Evolutionary conservation across 37 sponge, comb jelly and placozoan genomes (phyloP), one percentile per base, ranked within the genome.

Genomic region (Diacarnus erythraeanus): DNA sequence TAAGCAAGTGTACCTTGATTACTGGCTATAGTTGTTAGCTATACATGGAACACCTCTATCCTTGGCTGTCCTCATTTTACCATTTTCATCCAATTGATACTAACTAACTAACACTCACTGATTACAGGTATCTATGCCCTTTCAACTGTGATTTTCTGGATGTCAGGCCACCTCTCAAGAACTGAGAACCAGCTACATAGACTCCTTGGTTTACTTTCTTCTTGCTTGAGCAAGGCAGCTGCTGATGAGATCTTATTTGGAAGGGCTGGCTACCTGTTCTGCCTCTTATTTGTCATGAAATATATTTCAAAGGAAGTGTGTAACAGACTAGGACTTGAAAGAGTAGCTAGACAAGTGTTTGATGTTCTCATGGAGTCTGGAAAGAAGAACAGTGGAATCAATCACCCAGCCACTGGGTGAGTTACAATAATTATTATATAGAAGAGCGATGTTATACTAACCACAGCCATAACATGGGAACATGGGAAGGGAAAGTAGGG

Each of bases 221-320:
- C 33, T 1, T 30, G 73, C 9, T 66, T 70, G 1, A 29, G 51
- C 23, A 38, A 25, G 25, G 27, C 9, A 18, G 57, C 72, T 22
- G 71, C 23, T n/a, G 85, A 89, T 79, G 91, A 90, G 70, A 36
- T 90, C 27, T 71, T 90, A 59, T 90, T 69, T 59, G 91, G 91
- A 29, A 64, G 79, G 26, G 87, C 83, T 33, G 91, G 91, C 44
- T 90, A 77, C 59, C 47, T 90, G 59, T 86, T 65, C 36, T 90
- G 75, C 33, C 71, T 90, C 37, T 60, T 83, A 41, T 68, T 86
- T 44, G 77, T 81, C 17, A 77, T 77, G 80, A 82, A 82, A 39
- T 68, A 86, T 40, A 34, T 86, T 0, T 78, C 81, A 18, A 61
- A 43, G 43, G 71, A 74, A n/a, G 39, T 65, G 0, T 38, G 57